Evolutionary conservation across 1,140 invertebrate species (phyloP), one percentile per base, ranked within the genome.

Genomic region (Bursaphelenchus mucronatus): DNA sequence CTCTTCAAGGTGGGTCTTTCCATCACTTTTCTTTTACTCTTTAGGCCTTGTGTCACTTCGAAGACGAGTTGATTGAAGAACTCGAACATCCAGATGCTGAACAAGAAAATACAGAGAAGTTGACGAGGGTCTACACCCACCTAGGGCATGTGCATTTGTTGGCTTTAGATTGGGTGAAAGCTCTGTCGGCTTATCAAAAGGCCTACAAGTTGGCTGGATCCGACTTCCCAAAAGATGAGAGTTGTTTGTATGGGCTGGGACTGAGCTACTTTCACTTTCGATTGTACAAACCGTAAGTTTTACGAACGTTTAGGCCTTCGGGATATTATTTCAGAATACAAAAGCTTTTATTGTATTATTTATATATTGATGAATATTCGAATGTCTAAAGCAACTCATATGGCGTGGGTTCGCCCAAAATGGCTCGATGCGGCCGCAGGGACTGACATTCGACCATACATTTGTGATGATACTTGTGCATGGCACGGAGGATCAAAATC

Each of bases 101-200:
- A 9, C 46, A 50, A 11, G 11, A 41, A 30, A 43, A 45, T 15
- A 17, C 61, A 13, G 7, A 44, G 41, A 46, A 41, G n/a, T 54
- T 11, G 47, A 63, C 15, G 39, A 63, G 39, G 8, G 44, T 8
- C 40, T 64, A 64, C 21, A 39, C 19, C 41, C 63, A 61, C 15
- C 41, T 64, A 9, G 63, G 63, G 44, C 55, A 64, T 49, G 50
- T 61, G 0, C 53, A 64, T 51, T 44, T 64, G 30, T 46, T 64
- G n/a, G 63, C 58, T 47, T 19, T 41, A 11, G 63, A 64, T 61
- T 64, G n/a, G 44, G 15, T 64, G 46, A 9, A 52, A 64, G 63
- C 63, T 21, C 46, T 64, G 56, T 64, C 50, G 15, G 63, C 63
- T 7, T 64, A 55, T 61, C 63, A 64, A 59, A 63, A 39, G 5